Base-by-base conservation (phyloP, 1,140 invertebrate species). In the Drosophila ambigua region DNA sequence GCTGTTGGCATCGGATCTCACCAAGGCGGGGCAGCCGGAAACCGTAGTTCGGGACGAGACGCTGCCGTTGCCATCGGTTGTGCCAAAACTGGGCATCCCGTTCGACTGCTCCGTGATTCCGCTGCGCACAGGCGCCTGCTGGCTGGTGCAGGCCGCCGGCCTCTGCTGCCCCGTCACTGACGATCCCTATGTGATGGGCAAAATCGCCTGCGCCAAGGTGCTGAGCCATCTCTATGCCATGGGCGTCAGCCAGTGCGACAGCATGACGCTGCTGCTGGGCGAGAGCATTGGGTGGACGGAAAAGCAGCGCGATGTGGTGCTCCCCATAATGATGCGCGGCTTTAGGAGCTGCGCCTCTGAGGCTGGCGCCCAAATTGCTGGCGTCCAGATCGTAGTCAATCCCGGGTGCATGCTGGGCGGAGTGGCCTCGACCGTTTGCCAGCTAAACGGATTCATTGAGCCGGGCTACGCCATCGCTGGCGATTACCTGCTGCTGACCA, bases 241-340 rank as follows among this genome's bases (percentile, higher is more conserved):
- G 98, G 99, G 99, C 72, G 98, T 99, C n/a, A 99, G 97, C 0
- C 97, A 99, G 92, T 99, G 98, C 93, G 98, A 99, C 93, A 99
- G 99, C 92, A 99, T 99, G 98, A 93, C 99, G 11, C 99, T 99
- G 98, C 92, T 99, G 49, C 93, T 99, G n/a, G 98, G 96, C 28
- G 96, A 98, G 6, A 98, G 97, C 65, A 97, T 96, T 5, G 98
- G 98, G 93, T 97, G 98, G 97, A 98, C 97, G 7, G 98, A 99
- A 77, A 98, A 98, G 88, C 98, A 99, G 92, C 94, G 98, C 58
- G 98, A 99, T 91, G 97, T 98, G 63, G 97, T 99, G 2, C 96
- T 99, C 75, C 98, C 98, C 0, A 93, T 99, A 28, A 98, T 99
- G 26, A 91, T 92, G 91, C 79, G 90, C 0, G 91, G 91, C 23